phyloP scores from a whole-genome alignment of 2,797 vertebrate species.

The Tarsius wallacei region DNA sequence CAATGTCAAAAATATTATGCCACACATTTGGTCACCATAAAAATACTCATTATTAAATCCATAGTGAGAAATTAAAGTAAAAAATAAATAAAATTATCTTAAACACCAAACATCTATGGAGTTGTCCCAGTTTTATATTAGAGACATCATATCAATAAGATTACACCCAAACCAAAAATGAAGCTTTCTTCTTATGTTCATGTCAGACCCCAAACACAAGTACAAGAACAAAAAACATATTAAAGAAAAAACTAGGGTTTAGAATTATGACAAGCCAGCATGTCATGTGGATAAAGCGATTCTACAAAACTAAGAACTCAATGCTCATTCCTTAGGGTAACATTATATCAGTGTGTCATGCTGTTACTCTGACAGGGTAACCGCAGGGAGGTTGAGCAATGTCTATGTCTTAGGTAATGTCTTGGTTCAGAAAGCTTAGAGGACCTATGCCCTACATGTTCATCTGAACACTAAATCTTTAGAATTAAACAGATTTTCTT shows the following conservation, averaged over 20 bases:
- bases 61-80: not conserved
- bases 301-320: not conserved
- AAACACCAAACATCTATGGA: not conserved
- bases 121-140: not conserved
- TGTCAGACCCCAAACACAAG: not conserved
- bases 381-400: conserved; percentile 56
- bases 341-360: not conserved
- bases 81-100: not conserved
- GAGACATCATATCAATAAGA: not conserved
- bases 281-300: conserved; percentile 33
- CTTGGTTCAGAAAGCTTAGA: conserved; percentile 71
- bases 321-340: not conserved
- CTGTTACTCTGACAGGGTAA: not conserved
- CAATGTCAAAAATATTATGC: conserved; percentile 39
- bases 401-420: conserved; percentile 78
- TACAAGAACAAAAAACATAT: not conserved
- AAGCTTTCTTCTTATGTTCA: not conserved
- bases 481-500: conserved; percentile 32
- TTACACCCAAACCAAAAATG: not conserved
- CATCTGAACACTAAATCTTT: conserved; percentile 58
- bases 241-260: conserved; percentile 41
- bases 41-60: not conserved
- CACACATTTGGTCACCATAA: conserved; percentile 18
- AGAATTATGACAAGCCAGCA: conserved; percentile 57
- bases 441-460: conserved; percentile 21